Conservation (phyloP, 2,113 vertebrate genomes). For the Leiothrix lutea region DNA sequence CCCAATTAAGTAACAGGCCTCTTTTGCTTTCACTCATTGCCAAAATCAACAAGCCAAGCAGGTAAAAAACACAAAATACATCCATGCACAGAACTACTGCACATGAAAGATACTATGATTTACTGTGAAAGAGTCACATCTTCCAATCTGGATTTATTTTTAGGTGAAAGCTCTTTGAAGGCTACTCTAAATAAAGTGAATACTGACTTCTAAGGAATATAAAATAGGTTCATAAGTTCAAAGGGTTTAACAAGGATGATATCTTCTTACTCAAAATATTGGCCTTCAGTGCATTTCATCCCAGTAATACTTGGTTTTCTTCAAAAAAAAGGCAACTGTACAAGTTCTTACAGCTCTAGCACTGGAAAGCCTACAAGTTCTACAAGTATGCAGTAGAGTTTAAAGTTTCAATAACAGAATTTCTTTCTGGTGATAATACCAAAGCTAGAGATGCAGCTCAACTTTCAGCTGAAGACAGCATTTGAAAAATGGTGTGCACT, state of each 20-base stretch:
- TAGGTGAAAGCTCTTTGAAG: neutral
- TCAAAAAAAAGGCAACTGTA: neutral
- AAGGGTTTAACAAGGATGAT: neutral
- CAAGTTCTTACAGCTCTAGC: neutral
- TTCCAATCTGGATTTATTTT: neutral
- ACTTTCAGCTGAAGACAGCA: neutral
- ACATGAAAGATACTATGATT: neutral
- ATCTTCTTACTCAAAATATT: neutral
- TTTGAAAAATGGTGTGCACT: neutral
- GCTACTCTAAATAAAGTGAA: neutral
- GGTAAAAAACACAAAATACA: neutral
- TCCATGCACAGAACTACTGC: neutral
- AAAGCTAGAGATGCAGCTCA: neutral
- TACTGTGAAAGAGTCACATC: neutral
- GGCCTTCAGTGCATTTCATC: neutral
- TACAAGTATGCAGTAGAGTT: neutral
- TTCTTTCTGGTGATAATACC: neutral
- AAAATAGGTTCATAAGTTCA: neutral
- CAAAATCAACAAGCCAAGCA: neutral
- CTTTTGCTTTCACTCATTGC: neutral
- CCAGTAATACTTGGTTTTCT: neutral
- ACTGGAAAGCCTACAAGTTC: neutral
- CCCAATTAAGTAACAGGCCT: neutral
- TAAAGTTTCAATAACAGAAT: neutral
- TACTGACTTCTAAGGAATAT: neutral